phyloP scores from a whole-genome alignment of 2,113 vertebrate genomes.

The Chelonoidis abingdonii region DNA sequence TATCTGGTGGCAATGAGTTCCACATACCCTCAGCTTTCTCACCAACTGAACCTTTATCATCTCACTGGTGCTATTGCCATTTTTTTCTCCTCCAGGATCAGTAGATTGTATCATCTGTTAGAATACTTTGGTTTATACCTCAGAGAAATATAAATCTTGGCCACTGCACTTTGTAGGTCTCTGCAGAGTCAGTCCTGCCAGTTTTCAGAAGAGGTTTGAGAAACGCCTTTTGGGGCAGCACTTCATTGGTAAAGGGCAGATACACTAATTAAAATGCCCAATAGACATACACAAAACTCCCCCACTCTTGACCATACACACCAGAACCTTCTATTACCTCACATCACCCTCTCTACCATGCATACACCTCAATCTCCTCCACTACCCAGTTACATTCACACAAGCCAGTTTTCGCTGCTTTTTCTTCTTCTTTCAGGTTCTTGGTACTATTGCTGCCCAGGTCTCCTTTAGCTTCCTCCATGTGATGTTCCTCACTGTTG shows the following conservation, averaged over 20 bases:
- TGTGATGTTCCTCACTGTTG: neutral
- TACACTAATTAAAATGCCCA: neutral
- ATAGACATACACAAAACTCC: neutral
- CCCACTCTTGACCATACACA: neutral
- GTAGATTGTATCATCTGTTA: neutral
- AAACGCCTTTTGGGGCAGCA: fast-evolving
- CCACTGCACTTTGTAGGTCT: neutral
- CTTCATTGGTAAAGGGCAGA: neutral
- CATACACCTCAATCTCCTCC: neutral
- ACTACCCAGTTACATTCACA: neutral
- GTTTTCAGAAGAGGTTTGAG: neutral
- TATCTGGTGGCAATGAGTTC: neutral
- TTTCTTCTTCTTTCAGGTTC: neutral
- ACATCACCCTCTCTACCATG: neutral
- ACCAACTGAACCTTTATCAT: neutral
- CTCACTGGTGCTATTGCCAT: neutral
- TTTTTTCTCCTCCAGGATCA: neutral
- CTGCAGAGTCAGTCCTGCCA: neutral
- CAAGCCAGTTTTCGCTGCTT: neutral
- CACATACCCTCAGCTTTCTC: constrained; percentile 3
- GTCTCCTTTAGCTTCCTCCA: neutral
- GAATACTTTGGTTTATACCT: neutral
- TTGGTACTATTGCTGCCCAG: neutral
- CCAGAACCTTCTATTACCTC: neutral
- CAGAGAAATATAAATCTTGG: neutral